phyloP scores from a whole-genome alignment of 2,113 vertebrate genomes.

The Kobus ellipsiprymnus region DNA sequence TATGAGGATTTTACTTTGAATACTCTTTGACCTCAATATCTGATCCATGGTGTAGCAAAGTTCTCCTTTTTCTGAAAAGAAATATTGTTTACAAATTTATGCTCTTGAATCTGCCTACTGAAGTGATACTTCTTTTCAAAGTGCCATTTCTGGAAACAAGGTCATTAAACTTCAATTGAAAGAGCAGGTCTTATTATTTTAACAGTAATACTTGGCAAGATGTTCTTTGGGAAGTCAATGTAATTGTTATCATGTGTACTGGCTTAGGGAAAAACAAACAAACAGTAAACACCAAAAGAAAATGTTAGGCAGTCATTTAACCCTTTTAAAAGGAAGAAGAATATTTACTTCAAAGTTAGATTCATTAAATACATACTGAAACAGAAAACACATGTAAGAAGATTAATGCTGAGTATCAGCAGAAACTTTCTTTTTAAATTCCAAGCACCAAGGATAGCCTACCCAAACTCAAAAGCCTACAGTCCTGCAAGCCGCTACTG shows the following conservation, averaged over 20 bases:
- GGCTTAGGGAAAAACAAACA: not conserved
- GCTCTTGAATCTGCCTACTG: not conserved
- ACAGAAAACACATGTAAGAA: constrained; percentile 13
- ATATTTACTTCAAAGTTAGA: not conserved
- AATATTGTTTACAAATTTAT: not conserved
- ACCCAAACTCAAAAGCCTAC: not conserved
- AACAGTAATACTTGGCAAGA: not conserved
- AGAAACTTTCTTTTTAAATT: not conserved
- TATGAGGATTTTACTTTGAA: not conserved
- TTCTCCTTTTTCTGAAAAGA: not conserved
- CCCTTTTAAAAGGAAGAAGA: not conserved
- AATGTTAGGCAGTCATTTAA: not conserved
- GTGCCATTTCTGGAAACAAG: not conserved
- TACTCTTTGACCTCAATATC: not conserved
- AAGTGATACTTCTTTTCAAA: not conserved
- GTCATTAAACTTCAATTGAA: not conserved
- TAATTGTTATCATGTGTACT: not conserved
- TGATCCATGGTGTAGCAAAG: not conserved
- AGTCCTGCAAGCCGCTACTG: not conserved
- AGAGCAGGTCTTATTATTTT: not conserved
- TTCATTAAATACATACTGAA: not conserved
- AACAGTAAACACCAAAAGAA: not conserved
- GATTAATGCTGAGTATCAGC: not conserved
- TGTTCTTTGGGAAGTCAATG: not conserved
- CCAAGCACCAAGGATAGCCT: not conserved